phyloP scores from a whole-genome alignment of 2,888 invertebrate genomes.

The Spicauda simplicius region DNA sequence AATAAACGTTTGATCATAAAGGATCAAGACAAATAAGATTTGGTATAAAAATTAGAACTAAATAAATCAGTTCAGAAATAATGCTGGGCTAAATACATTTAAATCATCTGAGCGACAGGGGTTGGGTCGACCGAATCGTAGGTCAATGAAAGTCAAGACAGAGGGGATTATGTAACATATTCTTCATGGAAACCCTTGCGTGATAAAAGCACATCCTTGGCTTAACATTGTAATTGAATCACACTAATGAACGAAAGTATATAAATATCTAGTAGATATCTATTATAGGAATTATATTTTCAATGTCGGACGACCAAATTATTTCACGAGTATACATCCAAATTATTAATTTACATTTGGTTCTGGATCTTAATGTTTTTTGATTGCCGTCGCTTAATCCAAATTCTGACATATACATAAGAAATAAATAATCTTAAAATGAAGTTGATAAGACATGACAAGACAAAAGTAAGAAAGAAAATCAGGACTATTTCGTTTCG shows the following conservation, averaged over 20 bases:
- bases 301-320: no score
- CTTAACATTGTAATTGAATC: no score
- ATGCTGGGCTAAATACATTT: background rate
- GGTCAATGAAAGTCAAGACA: background rate
- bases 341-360: no score
- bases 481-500: constrained; percentile 12
- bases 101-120: background rate
- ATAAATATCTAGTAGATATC: no score
- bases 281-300: no score
- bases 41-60: background rate
- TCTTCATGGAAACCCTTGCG: background rate
- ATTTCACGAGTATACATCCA: no score
- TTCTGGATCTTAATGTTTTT: no score
- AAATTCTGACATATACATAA: no score
- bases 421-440: background rate
- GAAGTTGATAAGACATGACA: background rate
- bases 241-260: no score
- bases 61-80: background rate
- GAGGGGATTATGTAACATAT: background rate
- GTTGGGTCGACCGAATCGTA: background rate
- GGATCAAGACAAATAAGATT: background rate
- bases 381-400: no score
- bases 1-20: background rate
- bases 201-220: background rate
- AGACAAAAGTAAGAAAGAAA: background rate